Base-by-base conservation (phyloP, 2,113 vertebrate species). In the Micronycteris hirsuta region DNA sequence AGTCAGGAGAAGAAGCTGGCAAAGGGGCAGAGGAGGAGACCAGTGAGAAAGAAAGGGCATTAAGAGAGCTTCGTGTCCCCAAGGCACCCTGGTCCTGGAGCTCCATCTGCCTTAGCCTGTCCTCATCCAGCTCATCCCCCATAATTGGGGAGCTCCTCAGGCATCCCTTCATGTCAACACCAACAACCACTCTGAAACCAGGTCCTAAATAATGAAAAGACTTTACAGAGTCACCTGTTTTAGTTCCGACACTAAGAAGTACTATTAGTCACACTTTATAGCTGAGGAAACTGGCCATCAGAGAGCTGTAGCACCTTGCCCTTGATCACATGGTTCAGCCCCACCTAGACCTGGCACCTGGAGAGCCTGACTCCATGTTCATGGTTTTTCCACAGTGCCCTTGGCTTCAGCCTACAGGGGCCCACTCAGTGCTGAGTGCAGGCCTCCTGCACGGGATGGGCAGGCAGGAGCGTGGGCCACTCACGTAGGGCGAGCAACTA, bases 301-400 rank as follows among this genome's bases (percentile, higher is more conserved):
- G 38, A 89, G n/a, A 45, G 38, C 7, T 13, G 19, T 11, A 45
- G 80, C 13, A 24, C 43, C n/a, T n/a, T 12, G 19, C 19, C 22
- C 12, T 36, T 13, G 0, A 0, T 49, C 58, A 3, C 22, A 9
- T 0, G 7, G 10, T 43, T 7, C 24, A 68, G 78, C 54, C 7
- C 24, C 9, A 13, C 17, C 33, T 4, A 22, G 47, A 43, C 36
- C 52, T 54, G 14, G 80, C 45, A 22, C 9, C 33, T 33, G 31
- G 80, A 61, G 36, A 89, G 20, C 52, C 54, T 41, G 33, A 52
- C 20, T 41, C 63, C 52, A 47, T 2, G 0, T 36, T 45, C 17
- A 22, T 0, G 9, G 52, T 43, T 63, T 87, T 58, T 15, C 83
- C 31, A 31, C 3, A 2, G 45, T 15, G 36, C 16, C 54, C 71